Evolutionary conservation across 2,888 invertebrate genomes (phyloP).

Genomic region (Acleris laterana): DNA sequence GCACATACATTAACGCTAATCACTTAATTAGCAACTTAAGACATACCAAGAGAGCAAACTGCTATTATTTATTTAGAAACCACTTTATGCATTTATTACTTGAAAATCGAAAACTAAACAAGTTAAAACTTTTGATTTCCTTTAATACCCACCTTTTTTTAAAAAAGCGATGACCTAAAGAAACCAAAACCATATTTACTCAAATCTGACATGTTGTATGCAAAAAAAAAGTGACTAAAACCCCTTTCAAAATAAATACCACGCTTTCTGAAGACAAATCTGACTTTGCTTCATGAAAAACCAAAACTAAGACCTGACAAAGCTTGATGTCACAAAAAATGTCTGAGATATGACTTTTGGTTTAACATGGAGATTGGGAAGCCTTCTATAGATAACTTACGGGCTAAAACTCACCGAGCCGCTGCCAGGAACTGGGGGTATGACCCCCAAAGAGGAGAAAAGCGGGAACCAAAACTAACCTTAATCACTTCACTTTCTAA

Average conservation of each 20-base stretch:
- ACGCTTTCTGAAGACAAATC: slow-evolving; percentile 23
- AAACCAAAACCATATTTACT: neutral
- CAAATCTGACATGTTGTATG: neutral
- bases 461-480: slow-evolving; percentile 82
- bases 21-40: no score
- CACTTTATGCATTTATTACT: no score
- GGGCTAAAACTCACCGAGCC: slow-evolving; percentile 79
- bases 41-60: no score
- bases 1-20: no score
- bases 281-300: slow-evolving; percentile 28
- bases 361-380: slow-evolving; percentile 55
- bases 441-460: slow-evolving; percentile 56
- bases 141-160: neutral
- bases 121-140: neutral
- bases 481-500: slow-evolving; percentile 46
- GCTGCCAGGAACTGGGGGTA: slow-evolving; percentile 59
- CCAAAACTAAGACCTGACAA: slow-evolving; percentile 15
- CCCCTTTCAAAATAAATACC: slow-evolving; percentile 10
- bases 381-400: slow-evolving; percentile 69
- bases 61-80: no score
- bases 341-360: slow-evolving; percentile 5
- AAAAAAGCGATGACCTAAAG: neutral
- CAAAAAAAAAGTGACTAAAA: neutral
- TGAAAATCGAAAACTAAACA: neutral
- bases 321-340: neutral